Percentiles rank a stretch among this genome's conserved stretches.
These are phyloP conservation scores for Tenebrosternarchus preto DNA, from an alignment of 2,113 vertebrate species.

Conservation along the genomic window DNA sequence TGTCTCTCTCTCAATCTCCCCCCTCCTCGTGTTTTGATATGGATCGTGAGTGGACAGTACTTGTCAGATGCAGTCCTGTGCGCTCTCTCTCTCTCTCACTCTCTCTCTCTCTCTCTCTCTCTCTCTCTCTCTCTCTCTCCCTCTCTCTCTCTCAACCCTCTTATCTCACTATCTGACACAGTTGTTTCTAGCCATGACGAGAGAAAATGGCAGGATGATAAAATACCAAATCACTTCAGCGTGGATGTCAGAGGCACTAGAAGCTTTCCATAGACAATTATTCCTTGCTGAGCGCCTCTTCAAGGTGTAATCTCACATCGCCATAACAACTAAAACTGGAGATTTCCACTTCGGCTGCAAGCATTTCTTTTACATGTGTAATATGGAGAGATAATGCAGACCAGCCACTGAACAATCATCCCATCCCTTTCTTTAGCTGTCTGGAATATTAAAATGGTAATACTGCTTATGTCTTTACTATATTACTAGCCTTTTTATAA, in stretches of 20 bases:
- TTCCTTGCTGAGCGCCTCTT: conserved; percentile 51
- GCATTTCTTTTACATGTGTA: conserved; percentile 28
- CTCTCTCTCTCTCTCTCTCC: neutral
- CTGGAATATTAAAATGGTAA: neutral
- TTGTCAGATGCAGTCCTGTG: too few species aligned
- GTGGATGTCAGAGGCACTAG: conserved; percentile 54
- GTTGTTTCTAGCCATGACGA: conserved; percentile 57
- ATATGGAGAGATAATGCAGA: conserved; percentile 21
- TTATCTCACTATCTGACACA: conserved; percentile 59
- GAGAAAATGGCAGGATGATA: conserved; percentile 58
- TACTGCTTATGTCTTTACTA: neutral
- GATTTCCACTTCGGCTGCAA: conserved; percentile 38
- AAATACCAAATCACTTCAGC: conserved; percentile 63
- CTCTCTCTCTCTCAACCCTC: conserved; percentile 24
- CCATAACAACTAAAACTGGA: conserved; percentile 42
- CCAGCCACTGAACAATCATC: conserved; percentile 4
- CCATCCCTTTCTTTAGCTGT: neutral
- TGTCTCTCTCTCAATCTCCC: neutral
- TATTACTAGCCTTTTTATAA: neutral
- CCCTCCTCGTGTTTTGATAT: too few species aligned
- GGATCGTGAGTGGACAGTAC: too few species aligned
- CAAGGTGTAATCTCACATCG: conserved; percentile 53
- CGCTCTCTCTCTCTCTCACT: neutral
- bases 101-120: neutral
- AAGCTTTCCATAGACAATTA: conserved; percentile 53